Conservation (phyloP, 1,140 invertebrate species). For the Heterodera carotae region DNA sequence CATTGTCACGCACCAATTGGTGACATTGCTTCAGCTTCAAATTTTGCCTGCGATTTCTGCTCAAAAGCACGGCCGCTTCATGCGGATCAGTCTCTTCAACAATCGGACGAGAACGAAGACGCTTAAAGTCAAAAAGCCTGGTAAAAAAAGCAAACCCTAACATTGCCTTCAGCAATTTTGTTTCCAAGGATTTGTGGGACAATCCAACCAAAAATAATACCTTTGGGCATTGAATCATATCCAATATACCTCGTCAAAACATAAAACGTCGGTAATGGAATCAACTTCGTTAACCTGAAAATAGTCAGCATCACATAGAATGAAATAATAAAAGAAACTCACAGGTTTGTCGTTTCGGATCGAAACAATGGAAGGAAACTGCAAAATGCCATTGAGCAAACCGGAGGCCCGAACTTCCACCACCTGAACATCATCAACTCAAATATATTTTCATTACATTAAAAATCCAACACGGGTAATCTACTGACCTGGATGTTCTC, state of each 20-base stretch:
- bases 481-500: constrained; percentile 36
- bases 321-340: constrained; percentile 14
- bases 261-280: constrained; percentile 17
- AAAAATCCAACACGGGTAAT: background rate
- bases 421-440: constrained; percentile 33
- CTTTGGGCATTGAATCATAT: too few relatives aligned
- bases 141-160: constrained; percentile 1
- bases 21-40: constrained; percentile 23
- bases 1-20: constrained; percentile 13
- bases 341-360: constrained; percentile 44
- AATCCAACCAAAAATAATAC: background rate
- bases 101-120: constrained; percentile 36
- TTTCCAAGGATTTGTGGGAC: too few relatives aligned
- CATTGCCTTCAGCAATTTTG: too few relatives aligned
- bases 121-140: constrained; percentile 25
- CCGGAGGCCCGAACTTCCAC: constrained; percentile 53
- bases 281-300: constrained; percentile 38
- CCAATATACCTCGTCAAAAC: constrained; percentile 38
- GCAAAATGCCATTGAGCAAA: constrained; percentile 46
- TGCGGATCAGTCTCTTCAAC: constrained; percentile 35
- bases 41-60: constrained; percentile 24
- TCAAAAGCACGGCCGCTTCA: constrained; percentile 35
- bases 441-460: too few relatives aligned
- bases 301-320: background rate
- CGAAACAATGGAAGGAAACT: constrained; percentile 47